Percentiles rank a stretch among this genome's conserved stretches.
Conservation (phyloP, 2,797 vertebrate species). For the Xenops minutus region DNA sequence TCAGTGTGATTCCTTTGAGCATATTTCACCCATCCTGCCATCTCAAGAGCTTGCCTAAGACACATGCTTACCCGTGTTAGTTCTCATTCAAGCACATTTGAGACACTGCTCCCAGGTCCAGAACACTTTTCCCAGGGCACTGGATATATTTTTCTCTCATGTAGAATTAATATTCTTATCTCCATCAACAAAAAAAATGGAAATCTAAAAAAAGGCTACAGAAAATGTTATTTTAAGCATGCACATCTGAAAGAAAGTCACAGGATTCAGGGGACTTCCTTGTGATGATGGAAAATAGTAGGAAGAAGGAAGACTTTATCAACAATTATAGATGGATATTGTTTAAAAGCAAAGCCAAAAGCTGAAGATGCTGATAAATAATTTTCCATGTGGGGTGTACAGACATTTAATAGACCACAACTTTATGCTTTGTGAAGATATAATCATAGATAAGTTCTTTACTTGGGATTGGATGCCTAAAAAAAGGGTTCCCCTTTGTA, state of each 20-base stretch:
- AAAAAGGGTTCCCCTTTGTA: neutral
- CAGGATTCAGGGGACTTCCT: neutral
- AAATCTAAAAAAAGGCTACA: neutral
- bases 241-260: neutral
- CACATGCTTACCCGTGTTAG: neutral
- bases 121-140: neutral
- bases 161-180: neutral
- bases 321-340: neutral
- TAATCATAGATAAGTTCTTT: neutral
- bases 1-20: neutral
- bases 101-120: neutral
- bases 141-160: neutral
- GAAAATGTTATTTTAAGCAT: neutral
- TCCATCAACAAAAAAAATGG: neutral
- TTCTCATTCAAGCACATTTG: neutral
- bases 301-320: neutral
- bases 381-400: neutral
- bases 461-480: neutral
- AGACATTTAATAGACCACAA: neutral
- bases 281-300: neutral
- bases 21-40: neutral
- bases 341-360: conserved; percentile 6
- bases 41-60: neutral
- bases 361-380: neutral
- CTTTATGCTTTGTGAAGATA: conserved; percentile 1